Conservation (phyloP, 2,797 vertebrate genomes). For the Thunnus albacares region DNA sequence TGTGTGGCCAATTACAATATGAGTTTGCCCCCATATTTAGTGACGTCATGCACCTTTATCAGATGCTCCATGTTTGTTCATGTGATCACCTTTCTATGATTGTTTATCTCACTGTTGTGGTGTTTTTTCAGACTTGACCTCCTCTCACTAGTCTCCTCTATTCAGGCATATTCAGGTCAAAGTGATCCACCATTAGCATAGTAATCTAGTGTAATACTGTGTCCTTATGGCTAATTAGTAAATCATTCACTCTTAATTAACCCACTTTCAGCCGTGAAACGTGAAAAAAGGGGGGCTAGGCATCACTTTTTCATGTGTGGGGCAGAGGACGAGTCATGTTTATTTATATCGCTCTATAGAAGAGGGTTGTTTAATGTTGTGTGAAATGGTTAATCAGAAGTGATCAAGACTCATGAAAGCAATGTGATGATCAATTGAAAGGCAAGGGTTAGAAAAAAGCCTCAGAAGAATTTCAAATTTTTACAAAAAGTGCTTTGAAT, state of each 20-base stretch:
- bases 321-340: background rate
- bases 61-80: background rate
- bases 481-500: background rate
- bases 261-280: background rate
- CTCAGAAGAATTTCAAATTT: background rate
- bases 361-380: constrained; percentile 3
- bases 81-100: background rate
- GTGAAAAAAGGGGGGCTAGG: background rate
- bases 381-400: background rate
- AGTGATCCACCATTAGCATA: background rate
- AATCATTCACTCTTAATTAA: background rate
- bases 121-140: background rate
- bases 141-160: background rate
- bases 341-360: background rate
- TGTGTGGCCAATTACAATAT: background rate
- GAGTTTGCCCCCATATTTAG: background rate
- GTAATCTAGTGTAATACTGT: background rate
- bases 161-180: constrained; percentile 1
- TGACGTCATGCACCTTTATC: constrained; percentile 22
- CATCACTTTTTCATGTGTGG: background rate
- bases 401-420: background rate
- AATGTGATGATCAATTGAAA: background rate
- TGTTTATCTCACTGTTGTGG: background rate
- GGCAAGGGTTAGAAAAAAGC: background rate
- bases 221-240: constrained; percentile 18